A percentile compares a stretch with the other conserved stretches of the same genome.
These are phyloP conservation scores for Chromoteleia sp. DNA, from an alignment of 2,888 invertebrate species.

Conservation along the genomic window DNA sequence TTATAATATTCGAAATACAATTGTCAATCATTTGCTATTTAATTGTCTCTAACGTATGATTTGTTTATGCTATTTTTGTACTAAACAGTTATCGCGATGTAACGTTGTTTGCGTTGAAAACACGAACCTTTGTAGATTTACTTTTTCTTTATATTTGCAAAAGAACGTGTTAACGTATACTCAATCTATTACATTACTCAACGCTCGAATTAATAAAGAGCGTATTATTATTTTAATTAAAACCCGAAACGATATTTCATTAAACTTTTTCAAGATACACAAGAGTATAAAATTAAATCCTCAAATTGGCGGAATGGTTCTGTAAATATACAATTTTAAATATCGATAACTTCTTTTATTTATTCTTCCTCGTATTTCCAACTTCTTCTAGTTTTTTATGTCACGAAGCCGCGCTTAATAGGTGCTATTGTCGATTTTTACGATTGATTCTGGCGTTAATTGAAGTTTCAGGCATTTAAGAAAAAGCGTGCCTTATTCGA, in stretches of 20 bases:
- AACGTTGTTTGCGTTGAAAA: too few species aligned
- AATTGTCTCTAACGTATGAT: too few species aligned
- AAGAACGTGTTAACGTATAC: too few species aligned
- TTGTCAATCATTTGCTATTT: too few species aligned
- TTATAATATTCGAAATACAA: too few species aligned
- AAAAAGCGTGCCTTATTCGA: constrained; percentile 46
- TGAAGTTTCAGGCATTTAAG: constrained; percentile 54
- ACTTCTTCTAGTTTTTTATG: constrained; percentile 11
- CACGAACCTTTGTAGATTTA: too few species aligned
- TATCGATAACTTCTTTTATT: constrained; percentile 26
- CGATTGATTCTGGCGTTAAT: constrained; percentile 54
- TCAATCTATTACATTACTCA: neutral
- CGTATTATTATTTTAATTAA: constrained; percentile 12
- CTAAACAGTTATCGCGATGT: too few species aligned
- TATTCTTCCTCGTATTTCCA: constrained; percentile 4
- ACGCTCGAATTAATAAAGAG: neutral
- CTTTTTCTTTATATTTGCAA: neutral
- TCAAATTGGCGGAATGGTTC: neutral
- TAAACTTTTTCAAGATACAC: constrained; percentile 3
- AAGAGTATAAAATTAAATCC: constrained; percentile 12
- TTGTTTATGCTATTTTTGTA: too few species aligned
- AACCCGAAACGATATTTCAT: constrained; percentile 5
- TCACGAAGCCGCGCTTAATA: constrained; percentile 15
- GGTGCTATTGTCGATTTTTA: constrained; percentile 48
- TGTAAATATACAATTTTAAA: constrained; percentile 9